These are phyloP conservation scores for Calameuta pallipes DNA, from an alignment of 2,888 invertebrate species.

Conservation along the genomic window DNA sequence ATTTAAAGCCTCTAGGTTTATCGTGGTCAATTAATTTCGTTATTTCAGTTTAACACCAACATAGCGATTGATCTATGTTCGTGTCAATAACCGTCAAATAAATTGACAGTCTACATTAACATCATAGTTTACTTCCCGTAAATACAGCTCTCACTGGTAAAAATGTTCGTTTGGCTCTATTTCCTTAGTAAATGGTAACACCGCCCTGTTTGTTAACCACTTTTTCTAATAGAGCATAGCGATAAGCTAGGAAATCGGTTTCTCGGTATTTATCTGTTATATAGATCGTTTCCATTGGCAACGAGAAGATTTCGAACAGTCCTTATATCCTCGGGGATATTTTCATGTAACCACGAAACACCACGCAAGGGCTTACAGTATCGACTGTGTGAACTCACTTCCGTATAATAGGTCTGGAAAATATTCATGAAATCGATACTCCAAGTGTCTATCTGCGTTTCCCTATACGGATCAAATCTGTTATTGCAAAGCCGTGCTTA, in stretches of 20 bases:
- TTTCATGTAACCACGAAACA: neutral
- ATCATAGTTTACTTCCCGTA: neutral
- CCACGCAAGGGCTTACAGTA: neutral
- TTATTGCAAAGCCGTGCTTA: neutral
- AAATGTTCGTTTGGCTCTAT: slow-evolving; percentile 1
- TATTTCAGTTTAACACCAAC: neutral
- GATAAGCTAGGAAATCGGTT: neutral
- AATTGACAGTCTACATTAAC: neutral
- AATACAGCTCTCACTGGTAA: neutral
- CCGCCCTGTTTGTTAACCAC: neutral
- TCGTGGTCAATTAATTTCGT: neutral
- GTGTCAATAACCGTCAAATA: neutral
- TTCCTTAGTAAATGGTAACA: neutral
- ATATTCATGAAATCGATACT: neutral
- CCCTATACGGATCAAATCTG: neutral
- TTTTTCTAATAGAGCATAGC: neutral
- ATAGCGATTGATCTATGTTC: too few relatives aligned
- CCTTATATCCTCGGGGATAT: neutral
- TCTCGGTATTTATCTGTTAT: neutral
- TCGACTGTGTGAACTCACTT: neutral
- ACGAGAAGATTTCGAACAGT: neutral
- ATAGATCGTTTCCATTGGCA: neutral
- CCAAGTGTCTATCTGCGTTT: neutral
- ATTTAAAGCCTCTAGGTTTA: neutral
- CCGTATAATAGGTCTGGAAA: neutral